Evolutionary conservation across 2,888 invertebrate genomes (phyloP), one percentile per base, ranked within the genome.

Genomic region (Ectobius pallidus): DNA sequence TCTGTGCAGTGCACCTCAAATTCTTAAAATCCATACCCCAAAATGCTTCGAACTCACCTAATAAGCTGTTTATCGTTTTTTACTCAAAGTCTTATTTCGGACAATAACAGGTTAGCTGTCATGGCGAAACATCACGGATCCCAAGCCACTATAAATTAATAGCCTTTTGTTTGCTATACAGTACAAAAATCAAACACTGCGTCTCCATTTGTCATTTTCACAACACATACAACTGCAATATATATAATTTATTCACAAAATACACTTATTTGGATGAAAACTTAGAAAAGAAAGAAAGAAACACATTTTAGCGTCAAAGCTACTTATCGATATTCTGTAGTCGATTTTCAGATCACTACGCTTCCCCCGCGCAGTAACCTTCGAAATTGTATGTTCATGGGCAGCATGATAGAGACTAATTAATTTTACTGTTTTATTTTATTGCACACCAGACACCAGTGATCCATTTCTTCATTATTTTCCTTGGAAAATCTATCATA

Each of bases 41-140:
- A n/a, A 27, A 22, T 4, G 18, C 30, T 14, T 3, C n/a, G 18
- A 42, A 70, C 44, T 42, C 42, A 69, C 69, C 34, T 55, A 39
- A 20, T 30, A 20, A 25, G 44, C 4, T 46, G 46, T 46, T 46
- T 65, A 44, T 65, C 39, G 30, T 65, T 44, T 65, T 55, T 63
- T 44, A 67, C 44, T 27, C 32, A 68, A 58, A 25, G 68, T 42
- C 58, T 25, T 68, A 58, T 55, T 58, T 44, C 68, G 58, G 44
- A 72, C 67, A 72, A 72, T 72, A 72, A 73, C 69, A 73, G 70
- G 73, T 73, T 70, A 73, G 73, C 73, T 70, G 73, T 73, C 73
- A 73, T 73, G 73, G 73, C 73, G 73, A 73, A 72, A 72, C 71
- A 72, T 55, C 68, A 58, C 71, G 71, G 61, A 18, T 72, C 58